Base-by-base conservation (phyloP, 2,888 invertebrate genomes). In the Eupithecia abbreviata region DNA sequence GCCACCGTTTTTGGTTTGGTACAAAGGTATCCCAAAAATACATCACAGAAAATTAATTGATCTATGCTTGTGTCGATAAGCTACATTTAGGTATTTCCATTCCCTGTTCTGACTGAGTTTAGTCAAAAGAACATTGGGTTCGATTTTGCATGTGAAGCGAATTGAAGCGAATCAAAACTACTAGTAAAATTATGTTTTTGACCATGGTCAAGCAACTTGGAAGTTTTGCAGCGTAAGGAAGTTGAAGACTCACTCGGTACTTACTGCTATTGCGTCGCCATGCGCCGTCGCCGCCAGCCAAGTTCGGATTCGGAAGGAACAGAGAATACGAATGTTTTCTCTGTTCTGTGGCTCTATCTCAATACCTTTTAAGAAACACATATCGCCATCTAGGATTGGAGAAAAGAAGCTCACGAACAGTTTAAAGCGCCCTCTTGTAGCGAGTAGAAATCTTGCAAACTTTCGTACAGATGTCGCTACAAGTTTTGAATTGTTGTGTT, bases 401-500 rank as follows among this genome's bases (percentile, higher is more conserved):
- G 10, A 13, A 30, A 45, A n/a, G 10, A 68, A 45, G 4, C 68
- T 49, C 45, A 9, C 9, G 0, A 43, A 18, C 5, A n/a, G 3
- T 47, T 2, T 18, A 45, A 47, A 75, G 72, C 85, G 89, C 85
- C 91, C 88, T 87, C 91, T 91, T 80, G 72, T 69, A 76, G 15
- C 3, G 2, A 51, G 55, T 72, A 43, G 45, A 3, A 18, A 43
- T n/a, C 5, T 51, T 10, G n/a, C n/a, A 45, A 0, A n/a, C 0
- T 13, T 76, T 74, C 1, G 0, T 43, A 68, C 69, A 91, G 94
- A 92, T 93, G 93, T 85, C 93, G 86, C 83, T 86, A 86, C 67
- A 55, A 80, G 85, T 78, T 75, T 79, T 77, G 72, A 69, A 81
- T 79, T 80, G 83, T 87, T 86, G 84, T 84, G 30, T 87, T 88